phyloP scores from a whole-genome alignment of 2,888 invertebrate species.

The Polydrusus pterygomalis region DNA sequence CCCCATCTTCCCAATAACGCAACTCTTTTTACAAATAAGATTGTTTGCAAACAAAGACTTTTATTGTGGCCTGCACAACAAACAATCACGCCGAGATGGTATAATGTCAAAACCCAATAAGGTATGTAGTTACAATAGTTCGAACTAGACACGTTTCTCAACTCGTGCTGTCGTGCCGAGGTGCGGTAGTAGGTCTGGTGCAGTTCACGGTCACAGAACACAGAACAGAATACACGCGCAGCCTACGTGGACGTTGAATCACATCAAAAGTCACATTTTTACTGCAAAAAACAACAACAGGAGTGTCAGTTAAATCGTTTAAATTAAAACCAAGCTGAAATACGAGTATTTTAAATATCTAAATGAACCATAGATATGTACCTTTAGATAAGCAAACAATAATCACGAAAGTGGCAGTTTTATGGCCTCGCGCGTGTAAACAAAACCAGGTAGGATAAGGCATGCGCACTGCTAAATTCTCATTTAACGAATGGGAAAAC shows the following conservation, averaged over 20 bases:
- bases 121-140: slow-evolving; percentile 10
- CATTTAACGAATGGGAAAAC: too few relatives aligned
- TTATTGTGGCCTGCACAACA: slow-evolving; percentile 5
- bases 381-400: too few relatives aligned
- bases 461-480: too few relatives aligned
- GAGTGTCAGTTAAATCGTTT: slow-evolving; percentile 11
- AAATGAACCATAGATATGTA: too few relatives aligned
- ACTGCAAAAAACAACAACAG: slow-evolving; percentile 9
- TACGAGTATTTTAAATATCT: too few relatives aligned
- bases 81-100: slow-evolving; percentile 20
- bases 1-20: background rate
- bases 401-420: too few relatives aligned
- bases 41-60: slow-evolving; percentile 23
- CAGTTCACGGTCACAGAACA: slow-evolving; percentile 32
- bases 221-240: slow-evolving; percentile 21
- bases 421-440: too few relatives aligned
- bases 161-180: slow-evolving; percentile 30
- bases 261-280: slow-evolving; percentile 5
- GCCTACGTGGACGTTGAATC: slow-evolving; percentile 1
- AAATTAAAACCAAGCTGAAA: background rate
- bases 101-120: slow-evolving; percentile 19
- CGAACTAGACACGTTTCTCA: slow-evolving; percentile 36
- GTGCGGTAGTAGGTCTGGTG: slow-evolving; percentile 24
- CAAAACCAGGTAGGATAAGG: too few relatives aligned
- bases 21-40: background rate